Evolutionary conservation across 2,797 vertebrate species (phyloP).

Genomic region (Melanotaenia trifasciata): DNA sequence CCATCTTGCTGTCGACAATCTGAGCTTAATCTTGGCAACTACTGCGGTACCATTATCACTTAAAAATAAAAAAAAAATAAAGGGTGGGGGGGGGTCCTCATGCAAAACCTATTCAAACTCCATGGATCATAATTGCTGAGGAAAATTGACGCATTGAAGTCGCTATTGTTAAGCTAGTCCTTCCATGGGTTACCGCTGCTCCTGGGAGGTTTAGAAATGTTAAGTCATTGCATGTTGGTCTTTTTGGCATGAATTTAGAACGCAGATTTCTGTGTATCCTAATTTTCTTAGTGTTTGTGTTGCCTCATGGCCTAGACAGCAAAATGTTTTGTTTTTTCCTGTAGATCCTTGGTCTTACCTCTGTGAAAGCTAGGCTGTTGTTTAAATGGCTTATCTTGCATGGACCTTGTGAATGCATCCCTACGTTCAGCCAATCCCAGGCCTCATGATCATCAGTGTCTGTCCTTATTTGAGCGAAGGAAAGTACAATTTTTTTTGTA

Average conservation of each 20-base stretch:
- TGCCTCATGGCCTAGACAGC: slow-evolving; percentile 74
- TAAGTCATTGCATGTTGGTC: slow-evolving; percentile 82
- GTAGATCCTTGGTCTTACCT: slow-evolving; percentile 79
- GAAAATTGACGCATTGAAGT: slow-evolving; percentile 61
- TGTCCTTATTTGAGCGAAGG: slow-evolving; percentile 79
- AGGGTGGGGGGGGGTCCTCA: slow-evolving; percentile 24
- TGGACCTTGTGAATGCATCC: slow-evolving; percentile 81
- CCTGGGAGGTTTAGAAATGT: slow-evolving; percentile 68
- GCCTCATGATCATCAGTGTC: slow-evolving; percentile 74
- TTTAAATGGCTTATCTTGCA: slow-evolving; percentile 80
- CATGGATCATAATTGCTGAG: slow-evolving; percentile 63
- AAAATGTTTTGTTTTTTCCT: slow-evolving; percentile 66
- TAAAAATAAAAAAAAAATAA: slow-evolving; percentile 32
- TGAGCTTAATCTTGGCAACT: slow-evolving; percentile 72
- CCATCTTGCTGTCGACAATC: slow-evolving; percentile 77
- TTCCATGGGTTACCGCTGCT: slow-evolving; percentile 55
- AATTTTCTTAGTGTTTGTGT: slow-evolving; percentile 80
- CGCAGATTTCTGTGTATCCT: slow-evolving; percentile 79
- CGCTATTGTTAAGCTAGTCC: slow-evolving; percentile 73
- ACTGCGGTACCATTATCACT: slow-evolving; percentile 81
- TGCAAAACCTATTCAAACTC: slow-evolving; percentile 53
- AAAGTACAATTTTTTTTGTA: slow-evolving; percentile 79
- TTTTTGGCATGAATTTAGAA: slow-evolving; percentile 83
- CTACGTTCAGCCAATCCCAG: slow-evolving; percentile 73
- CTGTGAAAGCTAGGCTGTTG: slow-evolving; percentile 79